Conservation (phyloP, 2,888 invertebrate genomes). For the Octonoba sinensis region DNA sequence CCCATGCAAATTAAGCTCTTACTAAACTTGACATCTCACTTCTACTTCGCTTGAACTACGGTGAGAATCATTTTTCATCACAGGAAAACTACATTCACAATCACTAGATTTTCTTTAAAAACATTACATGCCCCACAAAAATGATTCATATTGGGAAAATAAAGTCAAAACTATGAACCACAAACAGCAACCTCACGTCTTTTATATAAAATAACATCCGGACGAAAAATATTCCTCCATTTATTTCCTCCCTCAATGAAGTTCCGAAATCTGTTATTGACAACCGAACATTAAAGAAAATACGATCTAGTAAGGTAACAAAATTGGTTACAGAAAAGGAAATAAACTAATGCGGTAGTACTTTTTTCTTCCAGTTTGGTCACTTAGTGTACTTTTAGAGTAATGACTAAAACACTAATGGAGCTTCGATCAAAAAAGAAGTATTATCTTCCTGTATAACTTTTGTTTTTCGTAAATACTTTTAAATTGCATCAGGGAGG, state of each 20-base stretch:
- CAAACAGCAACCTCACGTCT: not conserved
- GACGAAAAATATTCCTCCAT: conserved; percentile 11
- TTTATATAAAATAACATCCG: conserved; percentile 25
- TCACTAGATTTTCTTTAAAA: too few relatives aligned
- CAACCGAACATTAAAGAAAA: conserved; percentile 5
- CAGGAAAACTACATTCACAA: too few relatives aligned
- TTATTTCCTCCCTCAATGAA: conserved; percentile 39
- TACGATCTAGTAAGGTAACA: not conserved
- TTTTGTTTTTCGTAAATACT: too few relatives aligned
- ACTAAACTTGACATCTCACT: too few relatives aligned
- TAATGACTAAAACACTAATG: conserved; percentile 41
- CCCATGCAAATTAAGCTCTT: too few relatives aligned
- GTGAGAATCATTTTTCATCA: too few relatives aligned
- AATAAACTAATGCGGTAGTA: conserved; percentile 12
- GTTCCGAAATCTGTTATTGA: conserved; percentile 47
- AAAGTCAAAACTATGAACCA: too few relatives aligned
- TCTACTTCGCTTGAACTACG: too few relatives aligned
- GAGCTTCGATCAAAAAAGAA: conserved; percentile 40
- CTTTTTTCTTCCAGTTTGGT: conserved; percentile 27
- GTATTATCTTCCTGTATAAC: not conserved
- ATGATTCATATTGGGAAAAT: too few relatives aligned
- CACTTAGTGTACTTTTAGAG: conserved; percentile 8
- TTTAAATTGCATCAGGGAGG: too few relatives aligned
- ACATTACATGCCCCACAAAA: too few relatives aligned
- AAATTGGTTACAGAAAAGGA: conserved; percentile 2